phyloP scores from a whole-genome alignment of 1,140 invertebrate species.

The Bombyx mori region DNA sequence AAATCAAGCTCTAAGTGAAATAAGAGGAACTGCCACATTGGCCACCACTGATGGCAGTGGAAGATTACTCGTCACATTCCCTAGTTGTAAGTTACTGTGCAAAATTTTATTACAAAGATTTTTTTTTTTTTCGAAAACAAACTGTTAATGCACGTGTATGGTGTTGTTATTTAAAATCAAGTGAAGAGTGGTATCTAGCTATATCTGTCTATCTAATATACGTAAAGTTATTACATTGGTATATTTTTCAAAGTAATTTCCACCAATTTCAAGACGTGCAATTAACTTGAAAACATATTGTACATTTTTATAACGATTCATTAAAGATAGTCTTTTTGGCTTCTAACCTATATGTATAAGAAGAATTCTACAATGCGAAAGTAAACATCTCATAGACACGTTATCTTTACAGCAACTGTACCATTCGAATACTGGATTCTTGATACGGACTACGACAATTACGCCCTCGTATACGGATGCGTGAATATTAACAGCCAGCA shows the following conservation, averaged over 20 bases:
- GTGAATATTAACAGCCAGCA: conserved; percentile 25
- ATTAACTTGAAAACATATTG: too few species aligned
- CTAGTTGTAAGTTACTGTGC: conserved; percentile 21
- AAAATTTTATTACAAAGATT: too few species aligned
- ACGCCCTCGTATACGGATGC: conserved; percentile 53
- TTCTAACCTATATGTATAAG: background rate
- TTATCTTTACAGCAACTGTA: conserved; percentile 23
- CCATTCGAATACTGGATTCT: conserved; percentile 45
- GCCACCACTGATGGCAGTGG: conserved; percentile 23
- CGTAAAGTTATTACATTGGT: too few species aligned
- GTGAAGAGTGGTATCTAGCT: too few species aligned
- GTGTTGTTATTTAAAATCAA: too few species aligned
- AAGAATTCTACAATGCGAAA: too few species aligned
- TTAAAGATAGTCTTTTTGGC: background rate
- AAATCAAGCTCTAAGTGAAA: conserved; percentile 22
- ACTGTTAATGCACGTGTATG: too few species aligned
- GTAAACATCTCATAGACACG: background rate
- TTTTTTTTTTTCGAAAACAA: too few species aligned
- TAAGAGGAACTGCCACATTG: conserved; percentile 30
- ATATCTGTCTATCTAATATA: too few species aligned
- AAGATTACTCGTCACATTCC: conserved; percentile 33
- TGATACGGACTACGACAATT: conserved; percentile 47
- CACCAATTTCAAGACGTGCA: too few species aligned
- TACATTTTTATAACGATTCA: too few species aligned
- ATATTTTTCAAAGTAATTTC: too few species aligned